Evolutionary conservation across 2,888 invertebrate species (phyloP).

Genomic region (Cosmorhoe ocellata): DNA sequence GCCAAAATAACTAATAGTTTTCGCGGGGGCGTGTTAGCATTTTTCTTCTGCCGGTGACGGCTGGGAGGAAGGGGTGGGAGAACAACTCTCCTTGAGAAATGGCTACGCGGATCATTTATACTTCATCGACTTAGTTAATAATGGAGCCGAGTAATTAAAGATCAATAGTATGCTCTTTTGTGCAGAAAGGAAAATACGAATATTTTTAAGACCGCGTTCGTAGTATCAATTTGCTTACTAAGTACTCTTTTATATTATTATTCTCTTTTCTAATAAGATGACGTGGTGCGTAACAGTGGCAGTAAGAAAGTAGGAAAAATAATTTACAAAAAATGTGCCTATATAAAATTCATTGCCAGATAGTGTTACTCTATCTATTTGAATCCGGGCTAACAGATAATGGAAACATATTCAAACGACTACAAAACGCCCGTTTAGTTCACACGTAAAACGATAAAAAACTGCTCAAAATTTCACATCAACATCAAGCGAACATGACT

Average conservation of each 20-base stretch:
- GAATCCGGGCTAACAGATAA: slow-evolving; percentile 9
- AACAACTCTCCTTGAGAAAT: slow-evolving; percentile 71
- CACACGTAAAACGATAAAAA: slow-evolving; percentile 28
- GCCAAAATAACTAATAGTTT: slow-evolving; percentile 83
- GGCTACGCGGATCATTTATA: slow-evolving; percentile 78
- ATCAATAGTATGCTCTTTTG: slow-evolving; percentile 12
- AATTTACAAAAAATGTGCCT: too few relatives aligned
- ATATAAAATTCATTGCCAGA: not conserved
- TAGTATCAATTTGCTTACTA: not conserved
- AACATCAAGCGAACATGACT: slow-evolving; percentile 29
- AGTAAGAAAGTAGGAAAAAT: too few relatives aligned
- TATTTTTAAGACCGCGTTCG: slow-evolving; percentile 14
- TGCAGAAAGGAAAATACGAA: slow-evolving; percentile 8
- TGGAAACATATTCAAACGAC: slow-evolving; percentile 22
- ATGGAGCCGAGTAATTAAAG: slow-evolving; percentile 23
- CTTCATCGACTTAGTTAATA: slow-evolving; percentile 78
- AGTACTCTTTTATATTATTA: not conserved
- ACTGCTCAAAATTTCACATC: slow-evolving; percentile 26
- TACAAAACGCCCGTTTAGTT: slow-evolving; percentile 23
- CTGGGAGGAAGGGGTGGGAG: slow-evolving; percentile 43
- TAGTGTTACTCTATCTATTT: not conserved
- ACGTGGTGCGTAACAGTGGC: too few relatives aligned
- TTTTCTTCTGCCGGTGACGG: slow-evolving; percentile 82
- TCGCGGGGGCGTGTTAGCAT: slow-evolving; percentile 82
- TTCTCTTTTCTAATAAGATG: too few relatives aligned